These are phyloP conservation scores for Mormyrops attenuatus DNA, from an alignment of 2,797 vertebrate species.

Conservation along the genomic window DNA sequence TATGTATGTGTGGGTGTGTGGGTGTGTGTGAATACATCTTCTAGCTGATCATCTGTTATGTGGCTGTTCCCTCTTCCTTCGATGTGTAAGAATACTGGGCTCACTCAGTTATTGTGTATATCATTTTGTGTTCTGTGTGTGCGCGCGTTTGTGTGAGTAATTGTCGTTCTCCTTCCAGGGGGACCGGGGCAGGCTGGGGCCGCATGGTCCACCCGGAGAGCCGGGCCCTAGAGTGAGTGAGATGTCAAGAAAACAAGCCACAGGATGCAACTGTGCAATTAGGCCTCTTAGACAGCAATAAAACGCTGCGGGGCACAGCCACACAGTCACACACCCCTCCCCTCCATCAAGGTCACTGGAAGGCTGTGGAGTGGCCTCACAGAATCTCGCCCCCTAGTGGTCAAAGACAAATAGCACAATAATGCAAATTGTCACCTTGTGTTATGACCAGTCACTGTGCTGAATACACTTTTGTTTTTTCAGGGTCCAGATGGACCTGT, in stretches of 20 bases:
- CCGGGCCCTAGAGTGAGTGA: conserved; percentile 69
- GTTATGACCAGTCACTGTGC: neutral
- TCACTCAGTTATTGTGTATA: neutral
- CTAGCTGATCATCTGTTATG: no score
- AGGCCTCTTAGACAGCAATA: neutral
- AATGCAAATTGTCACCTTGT: neutral
- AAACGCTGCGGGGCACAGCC: neutral
- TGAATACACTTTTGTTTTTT: conserved; percentile 19
- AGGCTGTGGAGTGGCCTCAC: neutral
- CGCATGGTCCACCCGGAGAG: conserved; percentile 67
- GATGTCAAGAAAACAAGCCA: neutral
- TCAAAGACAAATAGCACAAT: neutral
- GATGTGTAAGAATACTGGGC: neutral
- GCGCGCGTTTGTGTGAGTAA: neutral
- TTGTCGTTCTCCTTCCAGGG: conserved; percentile 56
- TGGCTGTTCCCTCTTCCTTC: neutral
- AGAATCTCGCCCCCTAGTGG: neutral
- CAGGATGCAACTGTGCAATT: neutral
- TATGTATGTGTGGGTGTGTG: no score
- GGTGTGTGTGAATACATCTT: no score
- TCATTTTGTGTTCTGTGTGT: neutral
- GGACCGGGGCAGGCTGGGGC: conserved; percentile 72
- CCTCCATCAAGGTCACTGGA: neutral
- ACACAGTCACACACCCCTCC: neutral
- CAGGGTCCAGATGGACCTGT: conserved; percentile 77